phyloP scores from a whole-genome alignment of 1,140 invertebrate species.

The Leptopilina clavipes region DNA sequence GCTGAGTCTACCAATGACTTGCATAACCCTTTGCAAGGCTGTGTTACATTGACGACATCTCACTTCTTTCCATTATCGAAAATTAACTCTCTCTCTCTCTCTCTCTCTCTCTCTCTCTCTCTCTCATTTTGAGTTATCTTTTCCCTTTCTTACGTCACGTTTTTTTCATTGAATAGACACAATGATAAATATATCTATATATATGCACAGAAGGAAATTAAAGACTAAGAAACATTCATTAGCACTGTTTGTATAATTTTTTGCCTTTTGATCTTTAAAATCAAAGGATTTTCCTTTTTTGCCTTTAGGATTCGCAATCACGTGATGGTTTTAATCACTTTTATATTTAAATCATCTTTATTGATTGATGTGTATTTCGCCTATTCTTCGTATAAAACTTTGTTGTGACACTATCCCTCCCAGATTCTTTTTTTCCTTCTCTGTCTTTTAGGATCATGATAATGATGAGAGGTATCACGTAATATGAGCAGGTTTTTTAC shows the following conservation, averaged over 20 bases:
- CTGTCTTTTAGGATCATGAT: background rate
- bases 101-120: too few relatives aligned
- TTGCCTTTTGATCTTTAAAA: too few relatives aligned
- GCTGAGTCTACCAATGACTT: constrained; percentile 55
- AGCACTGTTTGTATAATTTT: too few relatives aligned
- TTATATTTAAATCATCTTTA: too few relatives aligned
- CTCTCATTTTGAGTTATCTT: constrained; percentile 13
- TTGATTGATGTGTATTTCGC: too few relatives aligned
- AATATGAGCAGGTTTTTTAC: background rate
- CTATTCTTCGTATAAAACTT: too few relatives aligned
- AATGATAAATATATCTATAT: background rate
- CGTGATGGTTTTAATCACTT: too few relatives aligned
- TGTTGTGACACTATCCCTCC: too few relatives aligned
- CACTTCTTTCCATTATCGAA: constrained; percentile 46
- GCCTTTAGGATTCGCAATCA: too few relatives aligned
- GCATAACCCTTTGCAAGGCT: constrained; percentile 62
- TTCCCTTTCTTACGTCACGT: background rate
- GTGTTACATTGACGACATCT: constrained; percentile 55
- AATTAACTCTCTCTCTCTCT: too few relatives aligned
- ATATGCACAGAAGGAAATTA: background rate
- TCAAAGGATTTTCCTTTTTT: too few relatives aligned
- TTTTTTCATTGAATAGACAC: background rate
- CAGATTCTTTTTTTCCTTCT: background rate
- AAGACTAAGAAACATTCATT: background rate
- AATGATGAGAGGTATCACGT: background rate